Conservation (phyloP, 2,797 vertebrate genomes). For the Valencia hispanica region DNA sequence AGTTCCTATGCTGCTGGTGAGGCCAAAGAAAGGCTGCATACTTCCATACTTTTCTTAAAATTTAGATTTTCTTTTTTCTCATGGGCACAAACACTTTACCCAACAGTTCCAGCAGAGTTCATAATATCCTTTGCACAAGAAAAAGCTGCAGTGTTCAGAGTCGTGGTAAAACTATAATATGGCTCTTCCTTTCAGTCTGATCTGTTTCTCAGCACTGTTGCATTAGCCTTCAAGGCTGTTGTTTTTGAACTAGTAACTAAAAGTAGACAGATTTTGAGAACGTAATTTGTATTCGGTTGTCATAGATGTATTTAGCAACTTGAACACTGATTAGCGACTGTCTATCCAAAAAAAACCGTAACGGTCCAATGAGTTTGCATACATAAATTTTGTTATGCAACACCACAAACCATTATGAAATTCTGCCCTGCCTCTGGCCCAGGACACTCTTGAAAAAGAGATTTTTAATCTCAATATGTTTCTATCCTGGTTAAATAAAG, state of each 20-base stretch:
- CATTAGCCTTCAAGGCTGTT: constrained; percentile 19
- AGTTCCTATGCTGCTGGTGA: constrained; percentile 32
- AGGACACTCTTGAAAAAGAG: no score
- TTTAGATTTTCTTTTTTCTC: constrained; percentile 13
- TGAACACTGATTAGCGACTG: neutral
- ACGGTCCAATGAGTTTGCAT: neutral
- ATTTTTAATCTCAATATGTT: no score
- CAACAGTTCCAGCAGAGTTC: neutral
- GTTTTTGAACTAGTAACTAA: constrained; percentile 72
- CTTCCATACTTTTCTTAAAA: constrained; percentile 15
- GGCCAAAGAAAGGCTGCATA: constrained; percentile 14
- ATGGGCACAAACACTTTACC: neutral
- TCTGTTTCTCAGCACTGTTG: constrained; percentile 42
- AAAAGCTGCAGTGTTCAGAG: constrained; percentile 61
- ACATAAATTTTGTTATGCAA: no score
- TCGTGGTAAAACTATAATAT: constrained; percentile 69
- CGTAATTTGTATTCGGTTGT: constrained; percentile 58
- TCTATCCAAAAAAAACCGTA: neutral
- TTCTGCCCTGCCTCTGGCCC: no score
- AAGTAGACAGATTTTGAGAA: constrained; percentile 69
- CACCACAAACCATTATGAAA: no score
- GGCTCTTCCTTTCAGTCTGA: constrained; percentile 58
- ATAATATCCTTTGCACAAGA: constrained; percentile 2
- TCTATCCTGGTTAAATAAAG: no score
- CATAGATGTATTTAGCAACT: constrained; percentile 67